Evolutionary conservation across 2,888 invertebrate genomes (phyloP).

Genomic region (Phaedon cochleariae): DNA sequence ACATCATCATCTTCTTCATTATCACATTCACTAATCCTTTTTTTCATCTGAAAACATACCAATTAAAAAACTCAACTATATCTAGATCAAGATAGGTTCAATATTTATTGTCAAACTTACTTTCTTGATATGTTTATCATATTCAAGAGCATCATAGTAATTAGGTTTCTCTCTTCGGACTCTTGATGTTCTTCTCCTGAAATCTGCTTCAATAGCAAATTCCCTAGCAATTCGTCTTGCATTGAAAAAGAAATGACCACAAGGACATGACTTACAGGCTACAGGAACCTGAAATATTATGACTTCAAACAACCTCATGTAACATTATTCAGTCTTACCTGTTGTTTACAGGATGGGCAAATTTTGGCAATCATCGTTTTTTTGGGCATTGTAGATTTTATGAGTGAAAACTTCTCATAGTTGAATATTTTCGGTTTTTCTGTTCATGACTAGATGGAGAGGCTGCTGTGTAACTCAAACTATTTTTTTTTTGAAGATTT

Average conservation of each 20-base stretch:
- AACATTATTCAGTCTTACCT: constrained; percentile 40
- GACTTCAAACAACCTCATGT: neutral
- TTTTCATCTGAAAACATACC: constrained; percentile 53
- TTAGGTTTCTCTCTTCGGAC: constrained; percentile 81
- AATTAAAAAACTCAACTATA: neutral
- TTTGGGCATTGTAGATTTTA: constrained; percentile 42
- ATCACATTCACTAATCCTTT: constrained; percentile 63
- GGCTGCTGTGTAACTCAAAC: neutral
- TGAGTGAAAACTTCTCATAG: constrained; percentile 21
- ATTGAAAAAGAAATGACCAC: constrained; percentile 82
- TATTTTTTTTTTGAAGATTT: no score
- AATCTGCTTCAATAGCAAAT: constrained; percentile 64
- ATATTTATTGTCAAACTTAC: constrained; percentile 52
- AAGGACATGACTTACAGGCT: constrained; percentile 84
- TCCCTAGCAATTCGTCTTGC: constrained; percentile 67
- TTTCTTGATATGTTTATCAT: constrained; percentile 78
- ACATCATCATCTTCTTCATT: constrained; percentile 63
- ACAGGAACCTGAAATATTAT: constrained; percentile 77
- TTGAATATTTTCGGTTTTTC: constrained; percentile 26
- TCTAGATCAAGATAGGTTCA: neutral
- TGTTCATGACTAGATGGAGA: neutral
- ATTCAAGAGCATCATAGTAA: constrained; percentile 84
- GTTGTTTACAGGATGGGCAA: constrained; percentile 55
- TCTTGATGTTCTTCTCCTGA: constrained; percentile 74
- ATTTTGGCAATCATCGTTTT: constrained; percentile 55